Base-by-base conservation (phyloP, 2,888 invertebrate species). In the Campoletis raptor region DNA sequence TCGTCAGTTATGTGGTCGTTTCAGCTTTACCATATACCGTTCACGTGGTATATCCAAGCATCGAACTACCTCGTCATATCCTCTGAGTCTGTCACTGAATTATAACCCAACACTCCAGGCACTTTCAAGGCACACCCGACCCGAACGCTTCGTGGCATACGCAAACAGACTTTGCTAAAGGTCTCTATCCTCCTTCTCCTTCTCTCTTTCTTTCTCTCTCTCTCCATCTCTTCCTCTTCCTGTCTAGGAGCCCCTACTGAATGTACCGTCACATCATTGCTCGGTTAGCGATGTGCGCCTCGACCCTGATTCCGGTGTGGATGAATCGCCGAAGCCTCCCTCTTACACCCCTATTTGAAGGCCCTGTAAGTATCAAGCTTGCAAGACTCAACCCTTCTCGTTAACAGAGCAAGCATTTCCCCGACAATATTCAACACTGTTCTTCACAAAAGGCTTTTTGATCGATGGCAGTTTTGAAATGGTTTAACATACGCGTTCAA, bases 131-230 rank as follows among this genome's bases (percentile, higher is more conserved):
- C 66, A 76, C 76, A 81, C 69, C 57, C 21, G 67, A 83, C 66
- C 80, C 73, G 80, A 45, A 84, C 86, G 88, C 86, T 85, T 77
- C 85, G 74, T 83, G 74, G 86, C 88, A 88, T 88, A 88, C 80
- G 85, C 74, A 88, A 88, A 88, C 88, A 86, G 84, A 80, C 85
- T 87, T 85, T 86, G 69, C 66, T 64, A 57, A 81, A 86, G 82
- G 82, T 72, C 77, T 76, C 72, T 57, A 10, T 48, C 8, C 12
- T 42, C 54, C 54, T 21, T n/a, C 21, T 5, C 21, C 18, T 42
- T n/a, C 57, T 18, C 18, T 37, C 74, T 30, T 37, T 69, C 36
- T 42, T n/a, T 52, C 45, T 24, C 57, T 21, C 54, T 6, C 15
- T n/a, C 21, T 24, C 57, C 24, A 10, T 9, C 10, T 21, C 24